Base-by-base conservation (phyloP, 2,113 vertebrate genomes). In the Tricholaema leucomelas region DNA sequence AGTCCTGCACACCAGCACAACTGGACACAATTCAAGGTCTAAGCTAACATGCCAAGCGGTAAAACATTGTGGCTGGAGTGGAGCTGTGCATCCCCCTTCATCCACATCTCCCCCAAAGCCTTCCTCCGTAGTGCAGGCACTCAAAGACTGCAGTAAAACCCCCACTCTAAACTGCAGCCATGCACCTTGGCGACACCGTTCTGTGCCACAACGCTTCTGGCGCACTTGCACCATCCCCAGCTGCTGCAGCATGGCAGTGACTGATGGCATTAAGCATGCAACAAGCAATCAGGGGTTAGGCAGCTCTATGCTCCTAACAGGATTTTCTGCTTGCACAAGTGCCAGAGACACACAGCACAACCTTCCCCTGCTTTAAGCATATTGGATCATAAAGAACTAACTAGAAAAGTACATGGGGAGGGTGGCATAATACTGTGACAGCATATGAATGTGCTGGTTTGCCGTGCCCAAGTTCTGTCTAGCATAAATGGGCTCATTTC, bases 61-160 rank as follows among this genome's bases (percentile, higher is more conserved):
- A 38, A 54, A 72, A 59, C 0, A 2, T 4, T 5, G 31, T 1
- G 0, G 13, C 30, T 2, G 0, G 35, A 0, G 21, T 19, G 19
- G 15, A 81, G 48, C 36, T 67, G n/a, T 19, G 6, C 14, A 2
- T 35, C 33, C 42, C 42, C 5, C n/a, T 50, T 67, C 52, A 81
- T 61, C 48, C 48, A 40, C 63, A 5, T 36, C 48, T 81, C 42
- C 5, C 46, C 5, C 46, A 33, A 3, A 42, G 67, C 23, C 8
- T 38, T 44, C 0, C 0, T 21, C 33, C 28, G 3, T 1, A 8
- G 71, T 2, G 8, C 6, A 8, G 52, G 31, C 48, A 0, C 18
- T 31, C 1, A 1, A 33, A 15, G 33, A 12, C 58, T 69, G 71
- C 25, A 25, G 33, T 36, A 33, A 82, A 8, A 3, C 12, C 38